These are phyloP conservation scores for Neodiprion lecontei DNA, from an alignment of 1,140 invertebrate species.

Conservation along the genomic window DNA sequence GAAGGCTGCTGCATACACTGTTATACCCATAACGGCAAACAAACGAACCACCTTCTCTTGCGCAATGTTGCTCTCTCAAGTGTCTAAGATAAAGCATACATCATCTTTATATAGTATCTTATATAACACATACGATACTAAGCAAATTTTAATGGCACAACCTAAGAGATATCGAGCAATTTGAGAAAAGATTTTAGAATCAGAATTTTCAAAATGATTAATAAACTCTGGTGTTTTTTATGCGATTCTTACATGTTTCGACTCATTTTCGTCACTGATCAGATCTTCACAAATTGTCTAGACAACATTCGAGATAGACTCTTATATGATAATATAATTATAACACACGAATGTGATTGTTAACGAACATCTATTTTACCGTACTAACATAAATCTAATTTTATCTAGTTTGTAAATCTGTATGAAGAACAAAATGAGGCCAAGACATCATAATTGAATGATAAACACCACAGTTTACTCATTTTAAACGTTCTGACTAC, in stretches of 20 bases:
- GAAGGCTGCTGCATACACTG: slow-evolving; percentile 83
- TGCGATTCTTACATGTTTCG: background rate
- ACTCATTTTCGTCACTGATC: background rate
- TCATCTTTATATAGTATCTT: background rate
- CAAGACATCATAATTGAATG: no score
- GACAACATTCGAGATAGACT: no score
- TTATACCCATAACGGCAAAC: slow-evolving; percentile 91
- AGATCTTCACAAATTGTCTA: background rate
- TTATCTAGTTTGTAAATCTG: no score
- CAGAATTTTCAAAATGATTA: background rate
- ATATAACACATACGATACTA: slow-evolving; percentile 19
- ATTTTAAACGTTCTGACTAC: no score
- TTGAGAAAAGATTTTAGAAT: background rate
- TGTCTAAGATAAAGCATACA: slow-evolving; percentile 67
- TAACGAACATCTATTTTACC: no score
- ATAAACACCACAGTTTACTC: no score
- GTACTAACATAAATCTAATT: no score
- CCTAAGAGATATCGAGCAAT: background rate
- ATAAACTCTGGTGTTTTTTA: background rate
- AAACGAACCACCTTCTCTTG: slow-evolving; percentile 86
- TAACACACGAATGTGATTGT: no score
- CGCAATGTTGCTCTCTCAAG: slow-evolving; percentile 81
- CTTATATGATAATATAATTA: no score
- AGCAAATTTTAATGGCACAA: background rate
- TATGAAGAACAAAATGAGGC: no score